A percentile compares a stretch with the other conserved stretches of the same genome.
Evolutionary conservation across 2,797 vertebrate species (phyloP).

Genomic region (Diglossa cyanea): DNA sequence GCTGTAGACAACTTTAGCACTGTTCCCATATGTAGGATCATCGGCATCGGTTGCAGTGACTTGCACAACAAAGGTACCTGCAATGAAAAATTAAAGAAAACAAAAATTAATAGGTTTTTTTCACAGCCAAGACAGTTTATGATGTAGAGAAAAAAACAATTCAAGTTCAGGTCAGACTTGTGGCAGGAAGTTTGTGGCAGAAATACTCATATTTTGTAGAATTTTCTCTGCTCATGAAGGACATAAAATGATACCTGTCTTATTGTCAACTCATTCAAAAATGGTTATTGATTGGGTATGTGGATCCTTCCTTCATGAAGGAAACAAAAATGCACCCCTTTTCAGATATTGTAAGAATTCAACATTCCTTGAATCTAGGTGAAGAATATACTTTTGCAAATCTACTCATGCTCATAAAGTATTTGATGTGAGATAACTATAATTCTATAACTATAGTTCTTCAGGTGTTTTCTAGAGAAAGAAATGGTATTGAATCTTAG

Average conservation of each 20-base stretch:
- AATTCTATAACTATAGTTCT: not conserved
- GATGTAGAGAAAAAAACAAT: not conserved
- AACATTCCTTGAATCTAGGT: not conserved
- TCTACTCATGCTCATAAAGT: not conserved
- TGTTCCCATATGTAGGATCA: constrained; percentile 83
- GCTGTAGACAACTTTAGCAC: constrained; percentile 83
- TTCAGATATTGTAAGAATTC: not conserved
- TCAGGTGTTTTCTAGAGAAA: not conserved
- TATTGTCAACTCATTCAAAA: not conserved
- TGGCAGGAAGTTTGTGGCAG: not conserved
- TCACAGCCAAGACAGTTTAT: not conserved
- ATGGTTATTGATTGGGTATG: not conserved
- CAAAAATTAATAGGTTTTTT: not conserved
- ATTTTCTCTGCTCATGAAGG: not conserved
- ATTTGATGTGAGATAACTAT: not conserved
- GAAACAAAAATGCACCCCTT: not conserved
- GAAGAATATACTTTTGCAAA: not conserved
- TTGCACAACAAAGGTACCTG: constrained; percentile 83
- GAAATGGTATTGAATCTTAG: not conserved
- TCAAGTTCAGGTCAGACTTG: not conserved
- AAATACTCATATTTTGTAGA: not conserved
- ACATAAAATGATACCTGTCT: not conserved
- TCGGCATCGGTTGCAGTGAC: constrained; percentile 83
- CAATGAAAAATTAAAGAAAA: constrained; percentile 56
- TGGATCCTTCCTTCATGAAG: not conserved